Base-by-base conservation (phyloP, 2,888 invertebrate genomes). In the Keiferia lycopersicella region DNA sequence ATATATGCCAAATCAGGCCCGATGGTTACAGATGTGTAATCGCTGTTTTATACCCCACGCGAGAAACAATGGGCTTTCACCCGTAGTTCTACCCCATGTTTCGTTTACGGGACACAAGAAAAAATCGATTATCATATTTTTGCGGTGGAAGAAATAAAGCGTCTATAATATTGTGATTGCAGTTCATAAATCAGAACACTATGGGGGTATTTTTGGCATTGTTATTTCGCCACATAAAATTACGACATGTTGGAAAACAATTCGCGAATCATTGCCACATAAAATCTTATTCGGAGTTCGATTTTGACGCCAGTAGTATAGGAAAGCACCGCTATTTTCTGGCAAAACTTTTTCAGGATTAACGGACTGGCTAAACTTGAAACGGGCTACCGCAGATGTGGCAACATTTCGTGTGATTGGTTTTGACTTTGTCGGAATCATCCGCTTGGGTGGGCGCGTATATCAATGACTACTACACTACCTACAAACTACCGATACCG, bases 371-470 rank as follows among this genome's bases (percentile, higher is more conserved):
- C n/a, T n/a, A 45, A 3, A 10, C 4, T 22, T 26, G n/a, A 12
- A 20, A 22, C 22, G 3, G 26, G 22, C 51, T 51, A 22, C 12
- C 50, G 20, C 22, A 22, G 22, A 22, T 22, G 22, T 53, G 22
- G 22, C 26, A 53, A 53, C 51, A 26, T 22, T 53, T 53, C 22
- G 51, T 26, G 22, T 22, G 26, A 53, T 22, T 14, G 51, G 22
- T 56, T 56, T 56, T 30, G 56, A 56, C 56, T 34, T 56, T 56
- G 56, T 56, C 18, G 11, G 26, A 39, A 39, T 58, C 26, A 58
- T 38, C 71, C 70, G 75, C 76, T 70, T 86, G 89, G 87, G 88
- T 87, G 88, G 87, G 79, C 84, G 66, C 67, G 63, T 69, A 63
- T 69, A 74, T 76, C 71, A 73, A 74, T 73, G 70, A 71, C 71